Conservation (phyloP, 2,888 invertebrate species). For the Podotricha telesiphe region DNA sequence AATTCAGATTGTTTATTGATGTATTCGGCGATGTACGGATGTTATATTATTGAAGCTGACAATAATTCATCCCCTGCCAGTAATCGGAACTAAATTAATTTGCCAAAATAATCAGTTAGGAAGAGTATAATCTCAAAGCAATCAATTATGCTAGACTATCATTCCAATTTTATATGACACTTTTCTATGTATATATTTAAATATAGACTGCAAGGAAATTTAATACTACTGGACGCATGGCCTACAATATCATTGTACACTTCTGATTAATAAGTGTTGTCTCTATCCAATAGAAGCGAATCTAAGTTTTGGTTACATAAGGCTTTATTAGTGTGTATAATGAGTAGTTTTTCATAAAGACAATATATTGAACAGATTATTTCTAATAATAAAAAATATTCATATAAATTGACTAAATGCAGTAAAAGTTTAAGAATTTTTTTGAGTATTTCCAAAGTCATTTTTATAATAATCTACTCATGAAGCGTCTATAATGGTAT, state of each 20-base stretch:
- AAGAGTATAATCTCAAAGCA: slow-evolving; percentile 19
- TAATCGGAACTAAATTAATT: slow-evolving; percentile 27
- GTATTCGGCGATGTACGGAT: slow-evolving; percentile 19
- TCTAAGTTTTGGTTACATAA: no score
- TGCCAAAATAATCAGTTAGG: slow-evolving; percentile 20
- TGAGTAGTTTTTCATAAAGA: no score
- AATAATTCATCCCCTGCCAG: slow-evolving; percentile 24
- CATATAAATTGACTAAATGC: neutral
- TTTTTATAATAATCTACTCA: slow-evolving; percentile 17
- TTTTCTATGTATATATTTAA: neutral
- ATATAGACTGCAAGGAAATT: no score
- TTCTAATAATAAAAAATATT: neutral
- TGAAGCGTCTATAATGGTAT: slow-evolving; percentile 24
- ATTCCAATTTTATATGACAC: neutral
- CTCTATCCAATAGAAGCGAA: no score
- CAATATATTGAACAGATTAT: neutral
- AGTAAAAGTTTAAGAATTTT: neutral
- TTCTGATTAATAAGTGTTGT: no score
- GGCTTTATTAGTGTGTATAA: no score
- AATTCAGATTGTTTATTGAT: slow-evolving; percentile 17
- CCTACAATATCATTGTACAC: no score
- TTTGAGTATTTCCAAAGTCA: slow-evolving; percentile 15
- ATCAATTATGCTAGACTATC: slow-evolving; percentile 14
- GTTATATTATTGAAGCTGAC: slow-evolving; percentile 18
- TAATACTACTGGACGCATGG: no score